phyloP scores from a whole-genome alignment of 2,888 invertebrate genomes.

The Melanostoma scalare region DNA sequence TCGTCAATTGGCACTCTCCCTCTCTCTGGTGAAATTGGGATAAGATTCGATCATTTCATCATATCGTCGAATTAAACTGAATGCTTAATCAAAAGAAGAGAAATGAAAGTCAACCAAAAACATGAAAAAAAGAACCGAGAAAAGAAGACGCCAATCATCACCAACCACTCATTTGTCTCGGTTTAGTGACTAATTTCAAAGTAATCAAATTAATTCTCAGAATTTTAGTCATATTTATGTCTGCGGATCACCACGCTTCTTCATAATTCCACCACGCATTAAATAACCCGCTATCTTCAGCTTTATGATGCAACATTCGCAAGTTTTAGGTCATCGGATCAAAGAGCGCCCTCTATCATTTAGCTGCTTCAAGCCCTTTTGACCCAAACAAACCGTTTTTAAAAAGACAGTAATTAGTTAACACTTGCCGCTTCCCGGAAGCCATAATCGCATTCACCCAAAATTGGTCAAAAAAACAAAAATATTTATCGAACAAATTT shows the following conservation, averaged over 20 bases:
- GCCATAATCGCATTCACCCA: constrained; percentile 12
- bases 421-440: constrained; percentile 11
- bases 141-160: constrained; percentile 30
- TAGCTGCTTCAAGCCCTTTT: background rate
- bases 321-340: constrained; percentile 47
- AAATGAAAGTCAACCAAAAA: background rate
- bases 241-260: constrained; percentile 34
- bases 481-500: constrained; percentile 31
- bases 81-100: constrained; percentile 19
- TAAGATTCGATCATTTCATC: constrained; percentile 1
- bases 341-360: background rate
- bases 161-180: constrained; percentile 2
- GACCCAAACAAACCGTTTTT: too few species aligned
- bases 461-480: background rate
- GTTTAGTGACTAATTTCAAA: constrained; percentile 67
- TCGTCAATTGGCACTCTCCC: constrained; percentile 24
- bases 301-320: constrained; percentile 59
- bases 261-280: background rate
- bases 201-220: constrained; percentile 62
- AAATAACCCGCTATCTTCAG: background rate
- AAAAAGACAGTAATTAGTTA: background rate
- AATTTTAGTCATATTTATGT: constrained; percentile 45
- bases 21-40: background rate
- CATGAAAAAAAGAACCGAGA: background rate
- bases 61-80: constrained; percentile 19